A percentile compares a stretch with the other conserved stretches of the same genome.
These are phyloP conservation scores for Chaenogobius annularis DNA, from an alignment of 2,113 vertebrate genomes.

Conservation along the genomic window DNA sequence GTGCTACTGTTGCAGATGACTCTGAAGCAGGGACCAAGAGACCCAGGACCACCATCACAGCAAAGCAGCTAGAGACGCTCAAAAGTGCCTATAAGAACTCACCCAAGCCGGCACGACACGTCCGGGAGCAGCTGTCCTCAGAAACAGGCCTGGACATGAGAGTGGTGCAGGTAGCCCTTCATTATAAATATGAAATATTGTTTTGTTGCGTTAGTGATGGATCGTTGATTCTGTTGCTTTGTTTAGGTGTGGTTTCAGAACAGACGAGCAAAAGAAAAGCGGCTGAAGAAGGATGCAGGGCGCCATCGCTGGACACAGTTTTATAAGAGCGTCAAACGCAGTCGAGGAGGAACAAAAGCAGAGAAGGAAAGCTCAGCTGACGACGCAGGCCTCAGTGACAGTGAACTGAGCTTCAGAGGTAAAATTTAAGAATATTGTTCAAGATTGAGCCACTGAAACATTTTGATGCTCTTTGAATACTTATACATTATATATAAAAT, in stretches of 20 bases:
- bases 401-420: constrained; percentile 98
- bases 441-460: constrained; percentile 28
- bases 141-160: constrained; percentile 98
- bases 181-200: not conserved
- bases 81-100: constrained; percentile 99
- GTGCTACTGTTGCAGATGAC: constrained; percentile 81
- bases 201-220: not conserved
- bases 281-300: constrained; percentile 95
- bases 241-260: constrained; percentile 98
- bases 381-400: constrained; percentile 95
- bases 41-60: constrained; percentile 96
- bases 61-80: constrained; percentile 96
- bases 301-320: constrained; percentile 98
- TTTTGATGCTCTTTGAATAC: constrained; percentile 19
- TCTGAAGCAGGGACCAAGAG: constrained; percentile 94
- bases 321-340: constrained; percentile 94
- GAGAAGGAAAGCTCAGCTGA: constrained; percentile 96
- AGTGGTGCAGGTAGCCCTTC: constrained; percentile 88
- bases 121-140: constrained; percentile 95
- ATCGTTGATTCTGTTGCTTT: not conserved
- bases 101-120: constrained; percentile 93
- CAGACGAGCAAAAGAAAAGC: constrained; percentile 94
- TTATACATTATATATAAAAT: constrained; percentile 23
- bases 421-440: constrained; percentile 16
- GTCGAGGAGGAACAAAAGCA: constrained; percentile 83